Evolutionary conservation across 1,140 invertebrate genomes (phyloP), one percentile per base, ranked within the genome.

Genomic region (Trichomalopsis sarcophagae): DNA sequence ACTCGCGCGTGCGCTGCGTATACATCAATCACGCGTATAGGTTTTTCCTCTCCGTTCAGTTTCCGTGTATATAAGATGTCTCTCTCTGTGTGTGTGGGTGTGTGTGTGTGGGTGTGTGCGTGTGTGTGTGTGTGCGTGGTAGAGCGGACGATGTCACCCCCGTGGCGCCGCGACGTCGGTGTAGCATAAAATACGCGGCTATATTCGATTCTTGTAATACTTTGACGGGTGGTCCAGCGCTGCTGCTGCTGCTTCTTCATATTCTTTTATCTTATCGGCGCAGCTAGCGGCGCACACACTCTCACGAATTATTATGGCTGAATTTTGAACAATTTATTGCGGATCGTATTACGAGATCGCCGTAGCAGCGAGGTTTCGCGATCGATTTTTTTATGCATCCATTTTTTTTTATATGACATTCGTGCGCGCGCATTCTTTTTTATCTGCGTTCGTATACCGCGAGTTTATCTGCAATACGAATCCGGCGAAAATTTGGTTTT

Each of bases 171-270:
- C 2, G 55, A n/a, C 55, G 21, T 62, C 55, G 17, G 55, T n/a
- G 17, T n/a, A 23, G 23, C 40, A 30, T 77, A 47, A 77, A 77
- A 77, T 77, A 77, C 44, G 75, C n/a, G 21, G 2, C 40, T 77
- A 44, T 77, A 44, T 44, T 77, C 47, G 75, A 77, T 77, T 77
- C 23, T 77, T 50, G 40, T 77, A 47, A 77, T 77, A 30, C 75
- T 50, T 77, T 50, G 75, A 55, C 47, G 44, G 75, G 30, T 30
- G 75, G 75, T 36, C 40, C 33, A 36, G 2, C 23, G 44, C 44
- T 27, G 27, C 27, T 27, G 44, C 75, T 27, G 44, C n/a, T 44
- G 75, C 73, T 40, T 21, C 73, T 75, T 75, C 33, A 40, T 40
- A 27, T 44, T 75, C 27, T 75, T 73, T 75, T 75, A 75, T 75